phyloP scores from a whole-genome alignment of 2,113 vertebrate species.

The Zingel zingel region DNA sequence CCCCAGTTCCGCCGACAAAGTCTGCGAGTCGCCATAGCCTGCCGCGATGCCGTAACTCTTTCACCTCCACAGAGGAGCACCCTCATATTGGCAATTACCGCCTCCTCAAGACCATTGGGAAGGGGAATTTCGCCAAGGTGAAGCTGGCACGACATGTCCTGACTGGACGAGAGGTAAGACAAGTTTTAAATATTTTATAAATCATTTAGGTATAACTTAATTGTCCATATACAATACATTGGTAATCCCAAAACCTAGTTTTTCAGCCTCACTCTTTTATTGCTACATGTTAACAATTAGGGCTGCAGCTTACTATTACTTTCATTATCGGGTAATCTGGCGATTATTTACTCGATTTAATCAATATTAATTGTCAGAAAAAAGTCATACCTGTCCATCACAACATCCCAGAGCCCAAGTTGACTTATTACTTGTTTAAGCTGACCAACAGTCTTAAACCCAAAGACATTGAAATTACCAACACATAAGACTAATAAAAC shows the following conservation, averaged over 20 bases:
- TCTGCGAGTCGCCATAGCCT: constrained; percentile 94
- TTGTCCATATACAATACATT: not conserved
- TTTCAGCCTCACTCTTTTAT: not conserved
- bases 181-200: constrained; percentile 3
- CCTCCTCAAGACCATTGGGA: constrained; percentile 96
- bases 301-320: not conserved
- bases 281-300: not conserved
- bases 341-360: not conserved
- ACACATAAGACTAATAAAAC: not conserved
- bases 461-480: not conserved
- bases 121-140: constrained; percentile 97
- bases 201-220: not conserved
- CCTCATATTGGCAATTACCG: constrained; percentile 96
- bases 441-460: not conserved
- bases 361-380: not conserved
- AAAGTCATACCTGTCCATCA: not conserved
- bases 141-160: constrained; percentile 94
- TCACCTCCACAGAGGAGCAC: constrained; percentile 92
- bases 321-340: not conserved
- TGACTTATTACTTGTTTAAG: not conserved
- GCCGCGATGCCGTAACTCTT: constrained; percentile 93
- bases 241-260: not conserved
- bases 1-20: constrained; percentile 89
- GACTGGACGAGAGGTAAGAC: constrained; percentile 94
- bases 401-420: not conserved